Conservation (phyloP, 2,113 vertebrate species). For the Willisornis vidua region DNA sequence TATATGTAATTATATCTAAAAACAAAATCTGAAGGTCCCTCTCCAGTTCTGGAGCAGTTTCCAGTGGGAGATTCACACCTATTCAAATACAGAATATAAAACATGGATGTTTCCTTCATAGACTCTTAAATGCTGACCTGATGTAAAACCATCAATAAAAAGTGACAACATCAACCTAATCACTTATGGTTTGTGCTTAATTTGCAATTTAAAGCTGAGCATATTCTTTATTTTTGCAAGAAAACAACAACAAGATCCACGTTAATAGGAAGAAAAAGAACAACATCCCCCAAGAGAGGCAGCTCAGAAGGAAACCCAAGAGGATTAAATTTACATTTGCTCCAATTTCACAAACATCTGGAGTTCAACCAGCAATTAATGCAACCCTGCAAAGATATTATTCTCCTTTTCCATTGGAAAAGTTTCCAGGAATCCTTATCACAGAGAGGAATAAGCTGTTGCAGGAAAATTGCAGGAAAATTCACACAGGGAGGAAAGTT, state of each 20-base stretch:
- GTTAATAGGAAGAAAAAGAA: slow-evolving; percentile 1
- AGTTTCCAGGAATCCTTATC: slow-evolving; percentile 13
- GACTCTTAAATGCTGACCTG: background rate
- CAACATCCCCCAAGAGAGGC: background rate
- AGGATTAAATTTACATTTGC: slow-evolving; percentile 26
- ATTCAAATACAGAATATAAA: background rate
- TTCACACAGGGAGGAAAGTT: background rate
- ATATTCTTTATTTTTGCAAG: background rate
- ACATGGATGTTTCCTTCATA: background rate
- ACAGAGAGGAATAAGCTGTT: background rate
- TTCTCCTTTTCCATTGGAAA: background rate
- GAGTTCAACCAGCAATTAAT: slow-evolving; percentile 6
- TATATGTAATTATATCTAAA: too few species aligned
- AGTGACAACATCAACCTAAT: background rate
- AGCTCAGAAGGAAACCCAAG: background rate
- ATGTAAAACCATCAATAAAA: background rate
- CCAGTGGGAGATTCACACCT: slow-evolving; percentile 30
- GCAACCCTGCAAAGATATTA: background rate
- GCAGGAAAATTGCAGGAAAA: background rate
- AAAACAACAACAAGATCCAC: background rate
- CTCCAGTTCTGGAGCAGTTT: slow-evolving; percentile 11
- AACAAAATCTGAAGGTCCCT: background rate
- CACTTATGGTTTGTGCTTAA: background rate
- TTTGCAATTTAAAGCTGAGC: background rate
- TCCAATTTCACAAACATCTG: slow-evolving; percentile 46